Evolutionary conservation across 2,113 vertebrate species (phyloP), one percentile per base, ranked within the genome.

Genomic region (Bombycilla garrulus): DNA sequence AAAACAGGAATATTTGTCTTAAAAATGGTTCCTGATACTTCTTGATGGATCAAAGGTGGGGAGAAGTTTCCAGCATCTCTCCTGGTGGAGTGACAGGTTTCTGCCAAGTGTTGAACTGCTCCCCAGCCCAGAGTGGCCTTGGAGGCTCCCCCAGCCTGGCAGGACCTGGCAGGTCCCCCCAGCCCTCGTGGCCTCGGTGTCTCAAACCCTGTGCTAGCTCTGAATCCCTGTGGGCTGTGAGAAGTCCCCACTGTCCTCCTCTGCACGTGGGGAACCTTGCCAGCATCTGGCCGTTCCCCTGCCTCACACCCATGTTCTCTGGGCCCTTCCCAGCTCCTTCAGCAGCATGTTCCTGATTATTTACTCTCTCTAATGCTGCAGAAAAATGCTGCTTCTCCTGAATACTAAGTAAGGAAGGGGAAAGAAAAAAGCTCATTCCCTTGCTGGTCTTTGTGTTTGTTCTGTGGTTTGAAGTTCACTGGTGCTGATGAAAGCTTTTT

Each of bases 371-470:
- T 24, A 90, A 93, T 29, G 51, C 92, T 95, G 72, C 88, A 90
- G 72, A 76, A 93, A 90, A 96, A 71, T 38, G 71, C 64, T 86
- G 67, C 82, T 88, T 74, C 89, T 70, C 67, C 88, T 92, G 93
- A 90, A 90, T 95, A 65, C 78, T 79, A 93, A 96, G 26, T 44
- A 78, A 70, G 50, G 13, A 72, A 38, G 4, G 10, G 3, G 1
- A 4, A 14, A 7, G 26, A n/a, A 17, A 44, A 70, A n/a, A 44
- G 1, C 33, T 31, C 28, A 48, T 81, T 83, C 21, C 24, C 42
- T 81, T 88, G 42, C 51, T 54, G 60, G 60, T 54, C 56, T n/a
- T n/a, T 56, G 44, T 90, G 58, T 88, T 90, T 86, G 47, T 58
- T 73, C 76, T 66, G 58, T 65, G 56, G 73, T 81, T 88, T 92